Percentiles rank a stretch among this genome's conserved stretches.
Conservation (phyloP, 2,888 invertebrate species). For the Leptura quadrifasciata region DNA sequence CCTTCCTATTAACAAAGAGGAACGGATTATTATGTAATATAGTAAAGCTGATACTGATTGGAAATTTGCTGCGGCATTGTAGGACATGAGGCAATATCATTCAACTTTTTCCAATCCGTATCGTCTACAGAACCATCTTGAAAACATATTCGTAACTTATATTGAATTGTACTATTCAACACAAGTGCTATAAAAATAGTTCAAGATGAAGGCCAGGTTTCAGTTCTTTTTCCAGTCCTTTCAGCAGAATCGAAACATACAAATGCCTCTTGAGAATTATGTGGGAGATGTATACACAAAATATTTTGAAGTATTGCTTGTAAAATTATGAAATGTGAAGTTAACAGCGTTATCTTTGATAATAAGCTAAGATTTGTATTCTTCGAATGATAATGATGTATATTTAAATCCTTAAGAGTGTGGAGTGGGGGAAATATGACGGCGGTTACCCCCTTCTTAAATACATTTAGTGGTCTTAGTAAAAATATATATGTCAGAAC, state of each 20-base stretch:
- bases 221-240: background rate
- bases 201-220: background rate
- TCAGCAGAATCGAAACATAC: background rate
- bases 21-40: too few relatives aligned
- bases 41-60: too few relatives aligned
- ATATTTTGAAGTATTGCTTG: constrained; percentile 14
- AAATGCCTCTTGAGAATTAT: background rate
- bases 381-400: too few relatives aligned
- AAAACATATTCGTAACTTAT: background rate
- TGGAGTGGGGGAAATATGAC: too few relatives aligned
- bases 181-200: background rate
- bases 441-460: too few relatives aligned
- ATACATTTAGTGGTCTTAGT: too few relatives aligned
- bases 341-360: background rate
- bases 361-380: background rate
- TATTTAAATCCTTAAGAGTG: too few relatives aligned
- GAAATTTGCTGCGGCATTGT: too few relatives aligned
- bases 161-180: background rate
- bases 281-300: constrained; percentile 1
- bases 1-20: too few relatives aligned
- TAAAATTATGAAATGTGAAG: constrained; percentile 19
- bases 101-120: background rate
- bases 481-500: too few relatives aligned
- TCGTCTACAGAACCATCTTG: background rate
- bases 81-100: too few relatives aligned